These are phyloP conservation scores for Triplophysa tibetana DNA, from an alignment of 2,113 vertebrate species.

Conservation along the genomic window DNA sequence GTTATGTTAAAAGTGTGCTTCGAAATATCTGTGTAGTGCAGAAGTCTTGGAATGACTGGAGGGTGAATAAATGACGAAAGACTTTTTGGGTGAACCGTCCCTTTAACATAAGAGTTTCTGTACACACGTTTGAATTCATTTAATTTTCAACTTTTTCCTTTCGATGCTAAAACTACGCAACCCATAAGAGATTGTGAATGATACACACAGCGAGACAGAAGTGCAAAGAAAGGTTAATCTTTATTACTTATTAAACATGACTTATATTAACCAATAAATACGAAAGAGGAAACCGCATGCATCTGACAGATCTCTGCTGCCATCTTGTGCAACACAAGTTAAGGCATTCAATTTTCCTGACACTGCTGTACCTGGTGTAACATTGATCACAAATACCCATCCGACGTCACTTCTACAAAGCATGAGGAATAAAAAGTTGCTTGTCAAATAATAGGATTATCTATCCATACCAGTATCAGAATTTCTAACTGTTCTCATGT, in stretches of 20 bases:
- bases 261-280: constrained; percentile 26
- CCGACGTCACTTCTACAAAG: constrained; percentile 17
- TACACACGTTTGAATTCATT: too few species aligned
- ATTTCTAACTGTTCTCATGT: background rate
- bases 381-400: background rate
- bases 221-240: constrained; percentile 29
- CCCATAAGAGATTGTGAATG: background rate
- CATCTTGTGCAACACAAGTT: constrained; percentile 10
- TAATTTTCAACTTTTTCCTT: too few species aligned
- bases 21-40: too few species aligned
- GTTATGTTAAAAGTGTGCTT: too few species aligned
- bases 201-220: background rate
- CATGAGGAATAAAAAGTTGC: background rate
- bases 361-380: constrained; percentile 14
- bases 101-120: too few species aligned
- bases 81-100: too few species aligned
- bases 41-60: too few species aligned
- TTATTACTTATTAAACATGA: constrained; percentile 34
- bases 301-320: constrained; percentile 31
- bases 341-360: constrained; percentile 38
- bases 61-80: too few species aligned
- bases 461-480: background rate
- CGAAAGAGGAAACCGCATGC: constrained; percentile 37
- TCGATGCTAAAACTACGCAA: too few species aligned
- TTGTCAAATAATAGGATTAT: constrained; percentile 4